Evolutionary conservation across 2,113 vertebrate genomes (phyloP).

Genomic region (Equus quagga): DNA sequence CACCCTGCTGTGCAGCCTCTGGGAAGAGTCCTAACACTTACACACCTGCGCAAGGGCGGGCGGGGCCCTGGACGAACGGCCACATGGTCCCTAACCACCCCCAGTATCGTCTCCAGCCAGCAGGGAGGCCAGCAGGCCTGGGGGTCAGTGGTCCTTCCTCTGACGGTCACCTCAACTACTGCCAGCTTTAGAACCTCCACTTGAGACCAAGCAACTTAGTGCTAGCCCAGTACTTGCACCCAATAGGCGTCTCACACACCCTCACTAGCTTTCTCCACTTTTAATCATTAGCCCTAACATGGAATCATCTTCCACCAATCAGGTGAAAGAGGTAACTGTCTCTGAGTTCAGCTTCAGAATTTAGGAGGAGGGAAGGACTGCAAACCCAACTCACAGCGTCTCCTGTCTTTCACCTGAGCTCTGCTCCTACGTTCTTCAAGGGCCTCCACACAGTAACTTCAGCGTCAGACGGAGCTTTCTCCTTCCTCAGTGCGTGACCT

Average conservation of each 20-base stretch:
- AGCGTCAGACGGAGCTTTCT: background rate
- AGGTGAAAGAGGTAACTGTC: background rate
- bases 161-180: background rate
- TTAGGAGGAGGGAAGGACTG: background rate
- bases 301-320: background rate
- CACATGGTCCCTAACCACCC: background rate
- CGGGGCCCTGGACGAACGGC: background rate
- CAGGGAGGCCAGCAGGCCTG: background rate
- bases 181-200: background rate
- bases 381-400: background rate
- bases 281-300: background rate
- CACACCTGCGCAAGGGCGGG: background rate
- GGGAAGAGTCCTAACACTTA: background rate
- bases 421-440: background rate
- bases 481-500: background rate
- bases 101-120: background rate
- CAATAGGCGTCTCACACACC: background rate
- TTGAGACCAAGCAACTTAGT: background rate
- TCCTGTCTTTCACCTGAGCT: background rate
- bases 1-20: background rate
- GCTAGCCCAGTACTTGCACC: background rate
- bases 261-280: background rate
- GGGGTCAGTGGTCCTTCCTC: background rate
- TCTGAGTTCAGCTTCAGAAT: background rate
- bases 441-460: background rate